Evolutionary conservation across 2,888 invertebrate genomes (phyloP), one percentile per base, ranked within the genome.

Genomic region (Mesoligia furuncula): DNA sequence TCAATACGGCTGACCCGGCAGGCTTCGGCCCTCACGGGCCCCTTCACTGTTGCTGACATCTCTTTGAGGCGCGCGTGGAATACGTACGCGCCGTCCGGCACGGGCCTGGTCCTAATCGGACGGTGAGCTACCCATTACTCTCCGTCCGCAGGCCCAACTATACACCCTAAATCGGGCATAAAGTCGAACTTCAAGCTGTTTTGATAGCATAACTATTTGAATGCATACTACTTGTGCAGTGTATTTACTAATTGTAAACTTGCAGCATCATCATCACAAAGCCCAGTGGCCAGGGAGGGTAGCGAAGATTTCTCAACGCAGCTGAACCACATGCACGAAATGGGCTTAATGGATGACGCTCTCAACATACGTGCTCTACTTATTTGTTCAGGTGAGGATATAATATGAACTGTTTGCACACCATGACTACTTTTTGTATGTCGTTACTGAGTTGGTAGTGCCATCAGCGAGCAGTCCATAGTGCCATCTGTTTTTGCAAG

Each of bases 271-370:
- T 95, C 95, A n/a, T 94, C 96, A 0, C 93, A 94, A 78, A 94
- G 93, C 75, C 93, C 94, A 3, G 91, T 86, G n/a, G 87, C 91
- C 2, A 86, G 93, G 71, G 87, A 91, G 27, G 79, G 75, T 1
- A 81, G 79, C 42, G 90, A 93, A 73, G 89, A 94, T 69, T 96
- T 91, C 89, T 79, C 90, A 0, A 95, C 97, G 3, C 98, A 98
- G 89, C 94, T 98, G 83, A 97, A 97, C 73, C 98, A 98, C 90
- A 98, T 99, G 98, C 97, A 98, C 86, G 99, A 99, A 92, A 98
- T 99, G 97, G 99, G 99, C 0, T 97, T 99, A 36, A 95, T 97
- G 45, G 98, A 99, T 94, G 98, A 99, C 91, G 97, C 97, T 5
- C 96, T 98, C 73, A 99, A 99, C 92, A 95, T 98, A n/a, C 98